phyloP scores from a whole-genome alignment of 2,113 vertebrate genomes.

The Potamarius usumacintae region DNA sequence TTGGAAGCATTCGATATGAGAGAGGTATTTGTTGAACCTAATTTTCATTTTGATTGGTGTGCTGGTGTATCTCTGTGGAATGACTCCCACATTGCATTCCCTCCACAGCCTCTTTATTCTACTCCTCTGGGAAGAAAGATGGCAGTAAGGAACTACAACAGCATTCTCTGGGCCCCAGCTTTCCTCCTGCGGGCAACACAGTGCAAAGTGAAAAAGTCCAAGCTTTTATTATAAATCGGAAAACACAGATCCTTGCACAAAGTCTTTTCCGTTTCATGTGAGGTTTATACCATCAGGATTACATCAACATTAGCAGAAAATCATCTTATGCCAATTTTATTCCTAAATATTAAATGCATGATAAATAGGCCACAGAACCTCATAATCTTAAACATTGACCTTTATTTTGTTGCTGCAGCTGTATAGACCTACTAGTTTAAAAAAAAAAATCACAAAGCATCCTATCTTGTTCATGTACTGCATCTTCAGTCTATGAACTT shows the following conservation, averaged over 20 bases:
- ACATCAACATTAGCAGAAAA: neutral
- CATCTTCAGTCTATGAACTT: no score
- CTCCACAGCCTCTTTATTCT: neutral
- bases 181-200: neutral
- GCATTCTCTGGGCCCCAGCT: neutral
- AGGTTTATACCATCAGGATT: neutral
- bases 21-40: neutral
- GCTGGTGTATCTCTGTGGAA: neutral
- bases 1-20: neutral
- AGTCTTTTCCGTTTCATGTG: no score
- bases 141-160: neutral
- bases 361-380: neutral
- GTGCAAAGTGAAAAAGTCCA: neutral
- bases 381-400: neutral
- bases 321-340: neutral
- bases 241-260: neutral
- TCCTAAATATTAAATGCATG: neutral
- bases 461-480: neutral
- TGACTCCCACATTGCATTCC: neutral
- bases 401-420: neutral
- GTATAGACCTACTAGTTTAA: neutral
- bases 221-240: neutral
- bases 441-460: neutral
- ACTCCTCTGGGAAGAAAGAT: neutral
- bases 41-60: neutral